phyloP scores from a whole-genome alignment of 2,797 vertebrate genomes.

The Sandelia bainsii region DNA sequence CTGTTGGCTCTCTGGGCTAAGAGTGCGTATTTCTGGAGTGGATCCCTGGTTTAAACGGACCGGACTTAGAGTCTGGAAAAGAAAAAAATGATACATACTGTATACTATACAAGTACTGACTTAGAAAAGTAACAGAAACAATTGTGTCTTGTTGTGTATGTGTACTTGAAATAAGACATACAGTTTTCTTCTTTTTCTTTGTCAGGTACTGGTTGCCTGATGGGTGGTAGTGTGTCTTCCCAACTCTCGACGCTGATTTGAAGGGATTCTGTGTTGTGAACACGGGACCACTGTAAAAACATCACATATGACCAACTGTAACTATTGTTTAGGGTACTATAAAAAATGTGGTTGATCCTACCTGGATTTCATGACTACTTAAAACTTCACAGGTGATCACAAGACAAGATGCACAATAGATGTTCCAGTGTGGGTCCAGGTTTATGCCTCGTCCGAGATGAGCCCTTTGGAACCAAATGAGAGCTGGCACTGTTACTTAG shows the following conservation, averaged over 20 bases:
- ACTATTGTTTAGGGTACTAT: neutral
- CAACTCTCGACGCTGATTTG: constrained; percentile 54
- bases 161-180: constrained; percentile 41
- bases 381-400: neutral
- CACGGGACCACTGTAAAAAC: constrained; percentile 64
- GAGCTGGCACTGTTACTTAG: neutral
- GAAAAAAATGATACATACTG: neutral
- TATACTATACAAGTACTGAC: neutral
- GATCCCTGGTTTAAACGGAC: constrained; percentile 51
- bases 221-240: constrained; percentile 70
- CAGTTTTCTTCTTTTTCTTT: constrained; percentile 74
- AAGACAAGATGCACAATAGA: neutral
- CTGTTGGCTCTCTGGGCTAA: constrained; percentile 41
- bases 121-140: neutral
- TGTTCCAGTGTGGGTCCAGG: neutral
- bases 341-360: constrained; percentile 43
- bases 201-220: constrained; percentile 64
- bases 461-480: neutral
- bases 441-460: neutral
- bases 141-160: neutral
- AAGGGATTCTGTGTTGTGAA: constrained; percentile 79
- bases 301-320: constrained; percentile 13
- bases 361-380: constrained; percentile 80
- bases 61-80: constrained; percentile 79
- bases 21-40: constrained; percentile 28